Evolutionary conservation across 37 sponge, comb jelly and placozoan genomes (phyloP), one percentile per base, ranked within the genome.

Genomic region (Axinella damicornis): DNA sequence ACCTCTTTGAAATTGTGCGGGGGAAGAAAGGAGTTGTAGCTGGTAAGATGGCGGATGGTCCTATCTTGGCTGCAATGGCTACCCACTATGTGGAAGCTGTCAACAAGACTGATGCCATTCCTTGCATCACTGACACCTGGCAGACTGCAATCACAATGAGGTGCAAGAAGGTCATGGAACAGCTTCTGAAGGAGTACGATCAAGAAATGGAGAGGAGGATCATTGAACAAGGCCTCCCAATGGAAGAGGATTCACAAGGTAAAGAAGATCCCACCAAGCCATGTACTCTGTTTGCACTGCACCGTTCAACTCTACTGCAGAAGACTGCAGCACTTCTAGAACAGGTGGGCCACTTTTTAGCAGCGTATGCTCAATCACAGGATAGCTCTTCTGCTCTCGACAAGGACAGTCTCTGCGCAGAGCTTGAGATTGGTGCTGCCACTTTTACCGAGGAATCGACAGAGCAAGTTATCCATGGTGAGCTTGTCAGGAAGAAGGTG

Each of bases 71-170:
- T 19, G 58, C 25, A 15, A 14, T 85, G 28, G 61, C 78, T 22
- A 6, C 21, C 0, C 15, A 76, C 9, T 85, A 70, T 22, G 37
- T 85, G 27, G 72, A 77, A 53, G 86, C 86, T n/a, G 60, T 85
- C 33, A 85, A 77, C 33, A 34, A 55, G 0, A 78, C 86, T 31
- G 46, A 76, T 65, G 71, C 86, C 18, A 32, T 85, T 35, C 86
- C 86, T 11, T 36, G 56, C 38, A 34, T 85, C 24, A 41, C 52
- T 28, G 24, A 67, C 28, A 66, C 77, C 27, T 85, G 86, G 86
- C 59, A 85, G 38, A 28, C 71, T 2, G 86, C 35, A 32, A 21
- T 77, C 18, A 30, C 25, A 40, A 46, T 39, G 21, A 16, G 68
- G 36, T 36, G 46, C 16, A 69, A 55, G 2, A 52, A 52, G 17